Evolutionary conservation across 1,140 invertebrate species (phyloP), one percentile per base, ranked within the genome.

Genomic region (Eriosoma lanigerum): DNA sequence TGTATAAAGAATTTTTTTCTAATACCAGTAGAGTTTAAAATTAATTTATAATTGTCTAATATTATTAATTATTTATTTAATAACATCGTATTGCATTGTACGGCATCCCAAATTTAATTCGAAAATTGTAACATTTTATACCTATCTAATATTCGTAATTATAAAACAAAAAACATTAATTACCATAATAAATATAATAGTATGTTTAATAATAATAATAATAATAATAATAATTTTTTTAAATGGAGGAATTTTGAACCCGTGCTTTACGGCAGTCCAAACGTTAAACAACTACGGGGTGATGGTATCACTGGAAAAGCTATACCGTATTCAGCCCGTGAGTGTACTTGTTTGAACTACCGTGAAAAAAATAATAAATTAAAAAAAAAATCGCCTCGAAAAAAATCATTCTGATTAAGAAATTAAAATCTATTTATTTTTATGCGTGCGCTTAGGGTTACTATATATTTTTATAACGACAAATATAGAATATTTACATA

Each of bases 211-310:
- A 46, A 26, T 60, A 76, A 58, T 76, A 76, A 76, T 76, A 50
- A 73, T 52, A 56, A 56, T 52, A 50, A 70, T 48, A 70, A 70
- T 70, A 66, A 48, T 73, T 13, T 38, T 38, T 44, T 21, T 38
- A 58, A 76, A 56, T 76, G 73, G 73, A 76, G 73, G 73, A 76
- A 76, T 76, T 58, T 76, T 76, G 54, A 76, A 76, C 73, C 73
- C 73, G 73, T 76, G 73, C 73, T 58, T 76, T 76, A 76, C 73
- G 73, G 32, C 44, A 46, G 29, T 60, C 54, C 73, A 76, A 76
- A 76, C 73, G 73, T 17, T 46, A 24, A 12, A 13, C 6, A 68
- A 13, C n/a, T 70, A 48, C 21, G 66, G 44, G 21, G n/a, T 12
- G 6, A n/a, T 0, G 29, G 8, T 38, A n/a, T 64, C 32, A 38